Evolutionary conservation across 1,140 invertebrate species (phyloP).

Genomic region (Pseudomyrmex cubaensis): DNA sequence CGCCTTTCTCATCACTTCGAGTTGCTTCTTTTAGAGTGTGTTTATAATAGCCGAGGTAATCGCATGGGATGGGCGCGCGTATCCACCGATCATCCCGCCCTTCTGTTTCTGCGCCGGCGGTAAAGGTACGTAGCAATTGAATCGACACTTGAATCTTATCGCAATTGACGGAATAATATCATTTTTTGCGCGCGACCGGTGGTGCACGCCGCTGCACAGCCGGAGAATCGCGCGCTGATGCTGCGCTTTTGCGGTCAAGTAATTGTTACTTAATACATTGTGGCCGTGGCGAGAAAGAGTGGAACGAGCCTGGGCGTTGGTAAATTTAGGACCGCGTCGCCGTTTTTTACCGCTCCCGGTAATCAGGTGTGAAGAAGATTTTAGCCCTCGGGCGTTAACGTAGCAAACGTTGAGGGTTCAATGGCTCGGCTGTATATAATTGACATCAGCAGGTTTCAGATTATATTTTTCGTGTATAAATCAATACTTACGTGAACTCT

Average conservation of each 20-base stretch:
- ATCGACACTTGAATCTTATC: slow-evolving; percentile 47
- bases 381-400: slow-evolving; percentile 11
- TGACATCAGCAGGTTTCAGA: slow-evolving; percentile 2
- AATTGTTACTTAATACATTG: slow-evolving; percentile 60
- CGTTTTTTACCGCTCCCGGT: slow-evolving; percentile 42
- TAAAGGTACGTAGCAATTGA: slow-evolving; percentile 33
- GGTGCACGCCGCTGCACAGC: background rate
- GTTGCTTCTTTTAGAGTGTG: slow-evolving; percentile 55
- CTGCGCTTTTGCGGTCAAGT: slow-evolving; percentile 32
- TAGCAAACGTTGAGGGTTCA: slow-evolving; percentile 2
- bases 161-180: slow-evolving; percentile 52
- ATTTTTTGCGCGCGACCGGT: slow-evolving; percentile 27
- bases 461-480: background rate
- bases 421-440: background rate
- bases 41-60: slow-evolving; percentile 58
- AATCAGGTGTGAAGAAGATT: slow-evolving; percentile 46
- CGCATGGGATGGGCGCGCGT: slow-evolving; percentile 34
- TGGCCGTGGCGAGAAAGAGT: slow-evolving; percentile 8
- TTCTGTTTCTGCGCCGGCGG: slow-evolving; percentile 20
- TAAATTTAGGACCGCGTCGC: slow-evolving; percentile 43
- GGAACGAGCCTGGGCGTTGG: slow-evolving; percentile 6
- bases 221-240: slow-evolving; percentile 5
- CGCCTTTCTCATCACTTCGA: slow-evolving; percentile 54
- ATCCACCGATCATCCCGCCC: slow-evolving; percentile 38
- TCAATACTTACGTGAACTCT: background rate